Conservation (phyloP, 2,113 vertebrate species). For the Archilochus colubris region DNA sequence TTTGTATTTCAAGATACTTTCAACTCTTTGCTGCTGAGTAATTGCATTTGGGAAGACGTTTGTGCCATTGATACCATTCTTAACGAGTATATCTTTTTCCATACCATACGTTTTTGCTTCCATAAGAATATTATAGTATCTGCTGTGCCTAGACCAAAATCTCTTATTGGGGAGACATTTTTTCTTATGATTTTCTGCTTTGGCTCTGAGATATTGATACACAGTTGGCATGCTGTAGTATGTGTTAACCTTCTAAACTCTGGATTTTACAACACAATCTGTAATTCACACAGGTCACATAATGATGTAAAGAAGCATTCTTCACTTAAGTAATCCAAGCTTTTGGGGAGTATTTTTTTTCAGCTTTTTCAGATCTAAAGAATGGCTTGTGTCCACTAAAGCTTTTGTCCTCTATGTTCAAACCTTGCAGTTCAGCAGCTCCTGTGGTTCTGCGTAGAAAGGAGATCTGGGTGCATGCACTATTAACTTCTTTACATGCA, state of each 20-base stretch:
- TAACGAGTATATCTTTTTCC: neutral
- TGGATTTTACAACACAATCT: neutral
- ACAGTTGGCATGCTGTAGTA: accelerated
- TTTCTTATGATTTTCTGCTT: neutral
- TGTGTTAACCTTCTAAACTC: neutral
- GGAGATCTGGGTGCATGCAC: neutral
- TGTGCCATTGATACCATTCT: neutral
- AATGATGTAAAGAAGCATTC: neutral
- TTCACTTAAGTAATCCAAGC: neutral
- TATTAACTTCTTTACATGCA: neutral
- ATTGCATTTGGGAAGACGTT: neutral
- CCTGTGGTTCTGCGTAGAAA: neutral
- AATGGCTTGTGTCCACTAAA: neutral
- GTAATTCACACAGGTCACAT: neutral
- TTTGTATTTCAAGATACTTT: neutral
- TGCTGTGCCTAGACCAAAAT: neutral
- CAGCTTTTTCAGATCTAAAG: neutral
- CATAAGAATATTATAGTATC: neutral
- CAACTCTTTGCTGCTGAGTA: neutral
- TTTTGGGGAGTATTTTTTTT: neutral
- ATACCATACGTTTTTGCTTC: neutral
- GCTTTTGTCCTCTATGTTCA: neutral
- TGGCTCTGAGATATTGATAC: neutral
- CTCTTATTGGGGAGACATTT: neutral
- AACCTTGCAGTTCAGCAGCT: neutral